phyloP scores from a whole-genome alignment of 2,888 invertebrate genomes.

The Drosophila barbarae region DNA sequence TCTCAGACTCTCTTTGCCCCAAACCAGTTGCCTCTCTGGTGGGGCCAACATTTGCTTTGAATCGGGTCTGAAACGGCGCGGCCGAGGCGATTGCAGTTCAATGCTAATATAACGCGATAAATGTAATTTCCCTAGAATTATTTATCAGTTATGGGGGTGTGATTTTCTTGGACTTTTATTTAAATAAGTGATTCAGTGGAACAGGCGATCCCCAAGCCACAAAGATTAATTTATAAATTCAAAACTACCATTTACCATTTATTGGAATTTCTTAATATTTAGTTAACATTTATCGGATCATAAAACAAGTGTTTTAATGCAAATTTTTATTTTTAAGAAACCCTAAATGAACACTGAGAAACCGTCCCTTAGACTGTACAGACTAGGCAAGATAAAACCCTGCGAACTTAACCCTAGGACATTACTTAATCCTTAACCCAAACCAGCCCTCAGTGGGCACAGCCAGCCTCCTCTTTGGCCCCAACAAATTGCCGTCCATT shows the following conservation, averaged over 20 bases:
- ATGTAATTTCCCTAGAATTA: slow-evolving; percentile 8
- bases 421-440: slow-evolving; percentile 2
- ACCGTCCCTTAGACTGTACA: slow-evolving; percentile 9
- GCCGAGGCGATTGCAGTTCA: slow-evolving; percentile 6
- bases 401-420: slow-evolving; percentile 29
- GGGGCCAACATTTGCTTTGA: slow-evolving; percentile 24
- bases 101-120: not conserved
- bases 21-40: slow-evolving; percentile 50
- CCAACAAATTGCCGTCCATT: slow-evolving; percentile 50
- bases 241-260: slow-evolving; percentile 9
- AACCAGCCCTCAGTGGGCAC: slow-evolving; percentile 28
- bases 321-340: not conserved
- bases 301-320: too few relatives aligned
- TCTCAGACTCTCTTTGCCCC: slow-evolving; percentile 17
- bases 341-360: not conserved
- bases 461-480: slow-evolving; percentile 12
- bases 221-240: not conserved
- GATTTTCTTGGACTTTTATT: not conserved
- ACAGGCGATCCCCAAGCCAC: not conserved
- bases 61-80: slow-evolving; percentile 34
- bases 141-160: not conserved
- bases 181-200: slow-evolving; percentile 9
- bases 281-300: not conserved
- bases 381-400: slow-evolving; percentile 23
- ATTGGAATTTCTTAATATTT: not conserved